Base-by-base conservation (phyloP, 2,888 invertebrate species). In the Tuta absoluta region DNA sequence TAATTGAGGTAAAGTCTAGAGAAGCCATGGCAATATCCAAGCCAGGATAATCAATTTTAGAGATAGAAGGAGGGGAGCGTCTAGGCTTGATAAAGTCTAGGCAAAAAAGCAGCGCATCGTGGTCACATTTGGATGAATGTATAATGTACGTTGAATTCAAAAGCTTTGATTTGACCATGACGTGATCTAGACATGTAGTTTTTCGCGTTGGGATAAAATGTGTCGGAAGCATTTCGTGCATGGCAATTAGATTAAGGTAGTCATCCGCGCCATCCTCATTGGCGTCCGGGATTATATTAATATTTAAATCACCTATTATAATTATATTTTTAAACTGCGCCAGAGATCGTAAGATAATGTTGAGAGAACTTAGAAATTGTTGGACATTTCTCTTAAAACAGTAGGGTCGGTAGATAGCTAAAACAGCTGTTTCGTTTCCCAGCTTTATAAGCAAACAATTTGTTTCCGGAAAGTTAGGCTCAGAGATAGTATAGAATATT, bases 391-490 rank as follows among this genome's bases (percentile, higher is more conserved):
- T 11, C n/a, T 57, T 57, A 33, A 33, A 57, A 33, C 57, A 57
- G n/a, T 57, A 24, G 1, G 57, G 57, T 4, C 57, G 57, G 17
- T 57, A 57, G 17, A 57, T 57, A 3, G 57, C 57, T 24, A 57
- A 1, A 7, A 57, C 33, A 17, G 57, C 57, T 2, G 57, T 57
- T 4, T 57, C 33, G 21, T 3, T 19, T 0, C n/a, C 10, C 3
- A 57, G 4, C 33, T 57, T 57, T 24, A 57, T 57, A 12, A 57
- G 10, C 0, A 57, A 10, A 17, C 57, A 57, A 17, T 57, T 57
- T 1, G 57, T 57, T n/a, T 57, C 57, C 1, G 57, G 57, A 57
- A 57, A 57, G 2, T 1, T 11, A 1, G 57, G 57, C 33, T 57
- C 57, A 33, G 17, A 14, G 24, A 57, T 33, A 33, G 57, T 5